Evolutionary conservation across 2,113 vertebrate genomes (phyloP).

Genomic region (Machaerirhynchus nigripectus): DNA sequence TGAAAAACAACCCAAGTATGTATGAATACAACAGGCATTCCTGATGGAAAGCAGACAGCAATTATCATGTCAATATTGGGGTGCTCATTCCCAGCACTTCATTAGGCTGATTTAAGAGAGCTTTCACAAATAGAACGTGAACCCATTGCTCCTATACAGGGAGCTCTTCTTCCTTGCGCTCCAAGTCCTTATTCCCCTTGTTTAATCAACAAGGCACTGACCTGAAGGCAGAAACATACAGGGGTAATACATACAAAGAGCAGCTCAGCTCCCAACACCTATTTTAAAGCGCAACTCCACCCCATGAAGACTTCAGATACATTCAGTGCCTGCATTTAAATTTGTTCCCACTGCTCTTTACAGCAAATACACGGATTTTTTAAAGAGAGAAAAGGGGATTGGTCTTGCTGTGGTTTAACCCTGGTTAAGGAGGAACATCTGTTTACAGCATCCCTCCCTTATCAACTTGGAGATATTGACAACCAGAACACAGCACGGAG

Average conservation of each 20-base stretch:
- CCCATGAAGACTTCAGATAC: neutral
- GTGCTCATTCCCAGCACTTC: neutral
- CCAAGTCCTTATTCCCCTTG: neutral
- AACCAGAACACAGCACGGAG: neutral
- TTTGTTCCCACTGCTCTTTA: neutral
- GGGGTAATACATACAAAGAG: rapidly evolving
- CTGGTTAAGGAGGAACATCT: neutral
- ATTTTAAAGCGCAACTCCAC: neutral
- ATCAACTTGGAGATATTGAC: neutral
- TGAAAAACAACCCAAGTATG: neutral
- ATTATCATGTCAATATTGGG: rapidly evolving
- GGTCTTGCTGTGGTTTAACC: neutral
- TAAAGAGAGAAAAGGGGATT: neutral
- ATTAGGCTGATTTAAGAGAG: neutral
- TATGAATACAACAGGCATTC: neutral
- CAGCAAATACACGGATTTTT: neutral
- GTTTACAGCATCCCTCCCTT: neutral
- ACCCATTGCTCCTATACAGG: neutral
- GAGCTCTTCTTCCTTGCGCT: neutral
- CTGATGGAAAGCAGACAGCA: neutral
- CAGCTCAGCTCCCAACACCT: neutral
- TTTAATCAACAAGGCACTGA: neutral
- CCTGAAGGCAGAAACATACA: neutral
- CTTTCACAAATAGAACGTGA: neutral
- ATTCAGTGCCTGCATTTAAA: rapidly evolving